These are phyloP conservation scores for Amorpha juglandis DNA, from an alignment of 2,888 invertebrate species.

Conservation along the genomic window DNA sequence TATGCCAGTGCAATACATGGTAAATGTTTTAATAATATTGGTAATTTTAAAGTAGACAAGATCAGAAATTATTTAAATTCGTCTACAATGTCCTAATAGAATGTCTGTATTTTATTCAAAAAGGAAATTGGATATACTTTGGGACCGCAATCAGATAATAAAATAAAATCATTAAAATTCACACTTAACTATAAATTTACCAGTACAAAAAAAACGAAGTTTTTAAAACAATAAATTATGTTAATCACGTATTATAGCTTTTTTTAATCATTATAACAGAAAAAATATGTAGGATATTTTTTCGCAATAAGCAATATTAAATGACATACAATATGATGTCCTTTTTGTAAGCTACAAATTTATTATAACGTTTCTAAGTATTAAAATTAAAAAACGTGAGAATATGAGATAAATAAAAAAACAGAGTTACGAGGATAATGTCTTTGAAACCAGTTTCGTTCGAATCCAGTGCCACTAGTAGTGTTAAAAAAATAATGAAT, in stretches of 20 bases:
- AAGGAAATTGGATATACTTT: no score
- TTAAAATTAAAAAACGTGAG: slow-evolving; percentile 3
- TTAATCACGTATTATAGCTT: neutral
- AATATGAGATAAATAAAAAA: slow-evolving; percentile 1
- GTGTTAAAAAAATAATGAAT: slow-evolving; percentile 7
- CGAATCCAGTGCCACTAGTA: neutral
- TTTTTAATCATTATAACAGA: slow-evolving; percentile 1
- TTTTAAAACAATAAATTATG: slow-evolving; percentile 4
- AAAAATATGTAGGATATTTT: neutral
- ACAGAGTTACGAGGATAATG: neutral
- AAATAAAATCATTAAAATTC: neutral
- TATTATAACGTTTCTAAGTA: slow-evolving; percentile 1
- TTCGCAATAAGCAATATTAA: neutral
- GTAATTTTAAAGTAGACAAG: no score
- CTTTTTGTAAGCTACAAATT: neutral
- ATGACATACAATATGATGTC: neutral
- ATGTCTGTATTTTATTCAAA: no score
- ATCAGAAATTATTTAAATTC: no score
- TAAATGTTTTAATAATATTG: no score
- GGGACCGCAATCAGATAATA: neutral
- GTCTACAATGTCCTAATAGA: no score
- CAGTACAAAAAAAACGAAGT: neutral
- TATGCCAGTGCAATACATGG: no score
- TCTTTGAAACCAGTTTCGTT: neutral
- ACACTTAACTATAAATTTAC: no score